phyloP scores from a whole-genome alignment of 2,113 vertebrate genomes.

The Mobula hypostoma region DNA sequence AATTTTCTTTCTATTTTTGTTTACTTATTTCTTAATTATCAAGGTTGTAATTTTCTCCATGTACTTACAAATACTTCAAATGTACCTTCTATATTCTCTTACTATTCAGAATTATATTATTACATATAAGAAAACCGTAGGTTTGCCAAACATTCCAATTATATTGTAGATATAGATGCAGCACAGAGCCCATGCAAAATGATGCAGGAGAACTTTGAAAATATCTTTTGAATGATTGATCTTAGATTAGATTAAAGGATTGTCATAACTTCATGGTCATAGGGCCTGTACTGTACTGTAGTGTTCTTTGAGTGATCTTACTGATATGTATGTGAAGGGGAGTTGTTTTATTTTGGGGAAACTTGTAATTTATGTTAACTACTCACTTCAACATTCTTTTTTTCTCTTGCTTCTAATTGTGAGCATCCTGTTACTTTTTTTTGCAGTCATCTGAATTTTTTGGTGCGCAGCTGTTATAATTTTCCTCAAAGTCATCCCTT shows the following conservation, averaged over 20 bases:
- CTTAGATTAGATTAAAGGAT: no score
- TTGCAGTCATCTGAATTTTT: not conserved
- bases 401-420: not conserved
- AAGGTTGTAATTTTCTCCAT: no score
- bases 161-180: constrained; percentile 44
- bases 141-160: constrained; percentile 48
- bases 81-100: no score
- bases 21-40: no score
- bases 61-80: no score
- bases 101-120: not conserved
- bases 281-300: no score
- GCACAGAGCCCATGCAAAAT: constrained; percentile 56
- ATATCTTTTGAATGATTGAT: not conserved
- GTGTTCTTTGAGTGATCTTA: not conserved
- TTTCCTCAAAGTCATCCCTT: not conserved
- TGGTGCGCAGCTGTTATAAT: not conserved
- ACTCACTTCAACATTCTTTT: not conserved
- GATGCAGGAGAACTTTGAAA: constrained; percentile 44
- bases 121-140: constrained; percentile 41
- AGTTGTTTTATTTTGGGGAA: not conserved
- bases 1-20: no score
- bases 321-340: not conserved
- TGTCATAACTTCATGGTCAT: no score
- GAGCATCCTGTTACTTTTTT: not conserved
- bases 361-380: not conserved